Conservation (phyloP, 2,113 vertebrate genomes). For the Epinephelus moara region DNA sequence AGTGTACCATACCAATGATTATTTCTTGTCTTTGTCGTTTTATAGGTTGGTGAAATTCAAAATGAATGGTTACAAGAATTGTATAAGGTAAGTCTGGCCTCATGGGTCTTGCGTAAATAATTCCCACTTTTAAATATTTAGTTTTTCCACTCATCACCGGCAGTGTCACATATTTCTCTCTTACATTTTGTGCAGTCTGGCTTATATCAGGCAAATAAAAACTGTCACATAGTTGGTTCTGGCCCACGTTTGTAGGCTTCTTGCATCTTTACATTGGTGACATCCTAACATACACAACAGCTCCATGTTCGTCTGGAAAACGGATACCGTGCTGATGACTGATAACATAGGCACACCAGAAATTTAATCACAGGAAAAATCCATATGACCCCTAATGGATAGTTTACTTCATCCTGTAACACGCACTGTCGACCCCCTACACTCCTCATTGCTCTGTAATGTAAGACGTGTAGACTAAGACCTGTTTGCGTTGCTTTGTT, state of each 20-base stretch:
- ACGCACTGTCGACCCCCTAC: background rate
- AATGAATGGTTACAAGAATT: slow-evolving; percentile 85
- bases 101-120: background rate
- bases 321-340: background rate
- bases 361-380: slow-evolving; percentile 1
- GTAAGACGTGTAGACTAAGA: slow-evolving; percentile 8
- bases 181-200: background rate
- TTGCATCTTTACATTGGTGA: background rate
- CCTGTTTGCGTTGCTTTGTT: slow-evolving; percentile 13
- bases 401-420: slow-evolving; percentile 21
- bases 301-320: background rate
- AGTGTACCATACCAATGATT: background rate
- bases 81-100: slow-evolving; percentile 75
- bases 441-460: slow-evolving; percentile 2
- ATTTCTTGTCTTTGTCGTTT: slow-evolving; percentile 37
- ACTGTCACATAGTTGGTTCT: background rate
- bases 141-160: background rate
- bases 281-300: background rate
- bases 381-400: slow-evolving; percentile 28
- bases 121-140: background rate
- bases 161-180: background rate
- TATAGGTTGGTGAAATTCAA: slow-evolving; percentile 84
- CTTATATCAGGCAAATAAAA: background rate
- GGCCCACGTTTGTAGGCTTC: background rate
- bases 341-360: background rate